Evolutionary conservation across 2,888 invertebrate genomes (phyloP).

Genomic region (Elegia similella): DNA sequence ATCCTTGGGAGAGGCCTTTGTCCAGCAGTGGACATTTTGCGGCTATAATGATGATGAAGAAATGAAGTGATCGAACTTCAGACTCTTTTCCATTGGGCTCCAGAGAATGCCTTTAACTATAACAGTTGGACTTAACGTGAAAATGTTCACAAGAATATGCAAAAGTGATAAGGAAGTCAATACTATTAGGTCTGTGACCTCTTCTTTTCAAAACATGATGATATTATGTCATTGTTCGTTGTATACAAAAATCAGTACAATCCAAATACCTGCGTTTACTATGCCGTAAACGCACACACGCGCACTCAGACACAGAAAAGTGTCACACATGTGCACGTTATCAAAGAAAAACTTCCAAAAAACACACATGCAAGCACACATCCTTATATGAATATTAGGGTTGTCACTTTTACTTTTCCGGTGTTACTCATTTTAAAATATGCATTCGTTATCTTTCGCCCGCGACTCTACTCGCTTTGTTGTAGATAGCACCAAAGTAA

Average conservation of each 20-base stretch:
- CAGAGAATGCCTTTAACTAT: too few relatives aligned
- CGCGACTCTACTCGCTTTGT: too few relatives aligned
- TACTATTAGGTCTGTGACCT: not conserved
- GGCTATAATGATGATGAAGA: too few relatives aligned
- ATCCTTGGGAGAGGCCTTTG: too few relatives aligned
- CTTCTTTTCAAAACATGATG: not conserved
- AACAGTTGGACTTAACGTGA: too few relatives aligned
- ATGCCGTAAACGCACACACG: slow-evolving; percentile 8
- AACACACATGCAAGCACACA: slow-evolving; percentile 33
- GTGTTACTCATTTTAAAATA: not conserved
- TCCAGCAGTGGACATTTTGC: too few relatives aligned
- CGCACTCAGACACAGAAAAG: slow-evolving; percentile 5
- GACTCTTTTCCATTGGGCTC: too few relatives aligned
- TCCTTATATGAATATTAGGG: slow-evolving; percentile 24
- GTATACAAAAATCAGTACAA: slow-evolving; percentile 21
- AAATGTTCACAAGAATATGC: not conserved
- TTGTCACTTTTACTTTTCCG: slow-evolving; percentile 12
- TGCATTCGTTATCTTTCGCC: too few relatives aligned
- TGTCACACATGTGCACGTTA: slow-evolving; percentile 25
- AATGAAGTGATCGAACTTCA: too few relatives aligned
- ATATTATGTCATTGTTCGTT: not conserved
- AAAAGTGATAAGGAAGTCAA: not conserved
- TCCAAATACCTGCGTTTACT: slow-evolving; percentile 23
- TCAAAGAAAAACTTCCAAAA: slow-evolving; percentile 39
- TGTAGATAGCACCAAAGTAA: too few relatives aligned